Conservation (phyloP, 2,888 invertebrate genomes). For the Cryptus viduatorius region DNA sequence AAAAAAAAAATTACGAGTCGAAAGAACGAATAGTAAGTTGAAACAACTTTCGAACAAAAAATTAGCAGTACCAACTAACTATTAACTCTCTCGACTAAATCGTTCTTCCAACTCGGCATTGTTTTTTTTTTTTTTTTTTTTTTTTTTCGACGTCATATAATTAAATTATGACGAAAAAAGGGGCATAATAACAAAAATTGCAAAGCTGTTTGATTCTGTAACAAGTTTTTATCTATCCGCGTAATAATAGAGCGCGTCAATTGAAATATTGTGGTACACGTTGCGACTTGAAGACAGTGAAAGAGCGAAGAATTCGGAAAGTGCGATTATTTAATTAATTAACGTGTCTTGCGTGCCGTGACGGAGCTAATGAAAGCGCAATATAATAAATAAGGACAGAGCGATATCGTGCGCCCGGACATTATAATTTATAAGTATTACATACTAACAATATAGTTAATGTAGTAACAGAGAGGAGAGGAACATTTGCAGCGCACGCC, state of each 20-base stretch:
- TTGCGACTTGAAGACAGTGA: not conserved
- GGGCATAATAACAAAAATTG: not conserved
- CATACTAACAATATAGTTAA: not conserved
- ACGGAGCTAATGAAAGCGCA: slow-evolving; percentile 34
- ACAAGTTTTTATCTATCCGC: slow-evolving; percentile 20
- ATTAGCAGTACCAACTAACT: too few relatives aligned
- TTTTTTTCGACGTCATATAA: too few relatives aligned
- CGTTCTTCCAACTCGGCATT: too few relatives aligned
- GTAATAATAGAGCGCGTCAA: not conserved
- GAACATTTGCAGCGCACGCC: slow-evolving; percentile 15
- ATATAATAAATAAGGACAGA: slow-evolving; percentile 35
- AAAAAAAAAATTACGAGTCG: not conserved
- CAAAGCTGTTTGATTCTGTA: not conserved
- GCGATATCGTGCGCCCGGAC: slow-evolving; percentile 41
- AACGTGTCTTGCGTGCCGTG: slow-evolving; percentile 37
- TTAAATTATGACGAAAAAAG: not conserved
- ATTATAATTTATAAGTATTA: slow-evolving; percentile 55
- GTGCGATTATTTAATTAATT: slow-evolving; percentile 57
- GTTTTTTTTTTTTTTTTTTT: too few relatives aligned
- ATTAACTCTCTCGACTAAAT: too few relatives aligned
- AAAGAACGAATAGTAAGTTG: not conserved
- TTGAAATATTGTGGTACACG: not conserved
- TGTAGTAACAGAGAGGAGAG: slow-evolving; percentile 22
- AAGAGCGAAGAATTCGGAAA: slow-evolving; percentile 31
- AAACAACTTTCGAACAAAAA: too few relatives aligned